phyloP scores from a whole-genome alignment of 2,113 vertebrate species.

The Coreoperca whiteheadi region DNA sequence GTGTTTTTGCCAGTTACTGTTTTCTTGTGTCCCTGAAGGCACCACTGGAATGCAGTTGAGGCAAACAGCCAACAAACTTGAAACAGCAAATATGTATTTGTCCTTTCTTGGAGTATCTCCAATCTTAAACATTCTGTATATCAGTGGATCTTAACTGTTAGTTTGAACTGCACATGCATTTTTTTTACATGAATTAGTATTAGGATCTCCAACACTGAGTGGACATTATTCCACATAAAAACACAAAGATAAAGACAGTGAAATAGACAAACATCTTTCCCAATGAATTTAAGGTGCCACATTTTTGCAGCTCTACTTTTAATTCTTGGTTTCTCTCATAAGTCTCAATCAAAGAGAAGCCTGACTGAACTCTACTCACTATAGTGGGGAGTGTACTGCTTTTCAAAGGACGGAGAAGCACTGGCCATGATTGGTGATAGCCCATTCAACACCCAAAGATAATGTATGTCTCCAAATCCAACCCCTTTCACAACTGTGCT shows the following conservation, averaged over 20 bases:
- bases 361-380: constrained; percentile 1
- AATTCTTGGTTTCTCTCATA: neutral
- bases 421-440: constrained; percentile 26
- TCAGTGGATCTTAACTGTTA: no score
- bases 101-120: neutral
- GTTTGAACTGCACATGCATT: neutral
- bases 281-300: neutral
- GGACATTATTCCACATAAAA: neutral
- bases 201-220: neutral
- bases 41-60: no score
- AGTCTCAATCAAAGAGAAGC: neutral
- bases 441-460: neutral
- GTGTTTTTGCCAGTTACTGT: no score
- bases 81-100: no score
- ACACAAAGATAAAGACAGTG: neutral
- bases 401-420: neutral
- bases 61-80: no score
- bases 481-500: neutral
- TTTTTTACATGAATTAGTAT: neutral
- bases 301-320: neutral
- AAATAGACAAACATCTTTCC: neutral
- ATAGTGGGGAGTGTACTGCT: neutral
- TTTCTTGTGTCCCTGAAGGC: no score
- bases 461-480: constrained; percentile 30
- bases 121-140: neutral